Conservation (phyloP, 2,113 vertebrate species). For the Epinephelus lanceolatus region DNA sequence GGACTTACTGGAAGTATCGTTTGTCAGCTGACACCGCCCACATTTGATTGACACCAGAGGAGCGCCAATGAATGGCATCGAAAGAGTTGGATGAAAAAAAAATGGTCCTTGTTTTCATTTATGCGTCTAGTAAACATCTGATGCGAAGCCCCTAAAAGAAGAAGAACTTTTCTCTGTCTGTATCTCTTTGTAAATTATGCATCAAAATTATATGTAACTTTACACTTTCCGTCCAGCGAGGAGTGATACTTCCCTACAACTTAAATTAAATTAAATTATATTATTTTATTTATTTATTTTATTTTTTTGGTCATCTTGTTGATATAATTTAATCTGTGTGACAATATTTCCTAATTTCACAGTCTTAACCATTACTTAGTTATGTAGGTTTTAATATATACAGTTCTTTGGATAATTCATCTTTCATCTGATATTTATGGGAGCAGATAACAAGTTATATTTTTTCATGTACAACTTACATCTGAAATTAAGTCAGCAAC, state of each 20-base stretch:
- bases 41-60: constrained; percentile 66
- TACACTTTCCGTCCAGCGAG: neutral
- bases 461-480: neutral
- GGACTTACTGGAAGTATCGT: constrained; percentile 82
- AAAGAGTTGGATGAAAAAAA: neutral
- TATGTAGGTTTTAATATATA: neutral
- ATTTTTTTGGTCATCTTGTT: neutral
- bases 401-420: neutral
- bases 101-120: constrained; percentile 55
- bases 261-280: too few relatives aligned
- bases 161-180: neutral
- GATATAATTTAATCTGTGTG: neutral
- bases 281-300: neutral
- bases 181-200: neutral
- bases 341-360: neutral
- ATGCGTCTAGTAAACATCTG: constrained; percentile 47
- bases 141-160: neutral
- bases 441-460: neutral
- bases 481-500: neutral
- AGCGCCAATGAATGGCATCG: constrained; percentile 69
- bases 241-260: too few relatives aligned
- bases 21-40: constrained; percentile 74
- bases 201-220: neutral
- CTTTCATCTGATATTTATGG: neutral
- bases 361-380: too few relatives aligned